phyloP scores from a whole-genome alignment of 2,888 invertebrate genomes.

The Muschampia plurimacula region DNA sequence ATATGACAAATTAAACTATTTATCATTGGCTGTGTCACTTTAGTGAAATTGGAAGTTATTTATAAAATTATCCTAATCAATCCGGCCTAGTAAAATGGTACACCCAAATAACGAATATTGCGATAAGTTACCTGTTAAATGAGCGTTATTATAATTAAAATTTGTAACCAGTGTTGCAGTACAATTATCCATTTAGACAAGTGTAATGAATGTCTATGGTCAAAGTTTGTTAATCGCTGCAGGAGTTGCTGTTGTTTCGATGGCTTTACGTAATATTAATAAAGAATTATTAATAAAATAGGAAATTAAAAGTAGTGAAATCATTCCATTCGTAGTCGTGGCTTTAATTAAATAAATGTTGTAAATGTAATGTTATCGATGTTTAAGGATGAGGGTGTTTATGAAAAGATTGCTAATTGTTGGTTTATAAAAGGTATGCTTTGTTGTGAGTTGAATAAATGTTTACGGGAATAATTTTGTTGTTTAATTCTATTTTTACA shows the following conservation, averaged over 20 bases:
- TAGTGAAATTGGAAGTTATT: background rate
- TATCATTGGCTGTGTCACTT: no score
- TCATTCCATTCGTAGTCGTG: conserved; percentile 22
- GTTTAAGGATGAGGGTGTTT: conserved; percentile 19
- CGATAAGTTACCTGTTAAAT: no score
- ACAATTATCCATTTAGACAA: no score
- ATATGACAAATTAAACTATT: no score
- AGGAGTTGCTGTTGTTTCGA: background rate
- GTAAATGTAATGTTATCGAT: conserved; percentile 43
- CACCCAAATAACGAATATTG: no score
- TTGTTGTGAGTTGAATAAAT: conserved; percentile 72
- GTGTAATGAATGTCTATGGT: no score
- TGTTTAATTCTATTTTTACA: conserved; percentile 54
- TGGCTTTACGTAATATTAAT: background rate
- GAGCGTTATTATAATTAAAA: no score
- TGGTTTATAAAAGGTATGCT: conserved; percentile 53
- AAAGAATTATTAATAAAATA: background rate
- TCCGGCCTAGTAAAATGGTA: background rate
- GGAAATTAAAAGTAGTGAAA: conserved; percentile 8
- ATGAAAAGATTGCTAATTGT: conserved; percentile 34
- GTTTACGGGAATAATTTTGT: conserved; percentile 43
- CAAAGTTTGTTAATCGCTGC: no score
- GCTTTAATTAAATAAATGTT: conserved; percentile 46
- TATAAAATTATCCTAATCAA: background rate
- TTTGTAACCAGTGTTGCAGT: no score